Evolutionary conservation across 2,888 invertebrate genomes (phyloP).

Genomic region (Conomelus anceps): DNA sequence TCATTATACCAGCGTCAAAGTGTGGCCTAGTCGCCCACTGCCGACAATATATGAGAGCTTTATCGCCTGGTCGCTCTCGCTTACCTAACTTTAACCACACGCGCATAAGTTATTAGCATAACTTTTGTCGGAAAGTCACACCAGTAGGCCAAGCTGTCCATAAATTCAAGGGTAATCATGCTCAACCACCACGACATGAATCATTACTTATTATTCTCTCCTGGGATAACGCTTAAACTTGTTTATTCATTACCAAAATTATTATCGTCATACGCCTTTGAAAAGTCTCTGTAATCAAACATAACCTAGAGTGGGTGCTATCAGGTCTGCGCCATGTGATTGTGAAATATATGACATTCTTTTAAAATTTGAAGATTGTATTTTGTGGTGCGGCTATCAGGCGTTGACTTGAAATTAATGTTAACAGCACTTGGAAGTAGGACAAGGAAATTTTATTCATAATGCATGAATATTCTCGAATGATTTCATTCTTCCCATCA

Average conservation of each 20-base stretch:
- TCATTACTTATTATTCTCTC: neutral
- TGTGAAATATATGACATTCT: neutral
- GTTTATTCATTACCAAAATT: neutral
- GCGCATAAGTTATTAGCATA: neutral
- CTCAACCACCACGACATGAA: neutral
- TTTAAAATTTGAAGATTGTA: neutral
- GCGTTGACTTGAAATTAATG: neutral
- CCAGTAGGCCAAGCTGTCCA: neutral
- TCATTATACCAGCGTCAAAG: neutral
- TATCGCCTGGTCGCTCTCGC: neutral
- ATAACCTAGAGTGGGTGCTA: neutral
- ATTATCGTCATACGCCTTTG: neutral
- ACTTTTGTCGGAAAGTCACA: neutral
- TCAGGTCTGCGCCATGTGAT: neutral
- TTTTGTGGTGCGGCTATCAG: neutral
- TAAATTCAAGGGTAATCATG: neutral
- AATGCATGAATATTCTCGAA: neutral
- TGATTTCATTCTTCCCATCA: too few species aligned
- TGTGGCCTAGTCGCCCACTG: neutral
- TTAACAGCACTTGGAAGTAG: neutral
- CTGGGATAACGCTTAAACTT: neutral
- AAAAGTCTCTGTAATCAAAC: neutral
- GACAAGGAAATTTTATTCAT: neutral
- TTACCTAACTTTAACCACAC: too few species aligned
- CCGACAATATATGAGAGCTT: neutral